Base-by-base conservation (phyloP, 2,888 invertebrate genomes). In the Habrosyne pyritoides region DNA sequence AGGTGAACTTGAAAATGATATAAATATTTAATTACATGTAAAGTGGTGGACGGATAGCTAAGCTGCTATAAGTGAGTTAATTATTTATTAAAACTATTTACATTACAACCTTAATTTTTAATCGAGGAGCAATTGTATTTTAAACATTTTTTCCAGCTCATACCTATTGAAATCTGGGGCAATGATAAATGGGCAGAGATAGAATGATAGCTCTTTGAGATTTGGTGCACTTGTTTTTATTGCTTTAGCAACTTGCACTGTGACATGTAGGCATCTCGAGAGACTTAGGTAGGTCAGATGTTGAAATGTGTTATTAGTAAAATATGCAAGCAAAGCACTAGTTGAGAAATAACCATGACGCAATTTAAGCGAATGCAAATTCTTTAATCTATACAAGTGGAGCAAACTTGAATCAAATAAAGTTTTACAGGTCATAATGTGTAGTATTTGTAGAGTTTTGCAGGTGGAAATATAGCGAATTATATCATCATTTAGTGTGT, bases 291-390 rank as follows among this genome's bases (percentile, higher is more conserved):
- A 91, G 21, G 89, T 91, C 56, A 93, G 69, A 57, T 88, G 76
- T 68, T 86, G 91, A 81, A 93, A 93, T 68, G 79, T 86, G 61
- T 91, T 91, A 64, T 91, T 90, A 21, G 91, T 86, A 70, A 93
- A 93, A 79, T 89, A 93, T 72, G 86, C 85, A 57, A 92, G 82
- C 59, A 93, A 82, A 55, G 93, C 92, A 75, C 81, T 84, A 22
- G 90, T 88, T 28, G 93, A 93, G 71, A 93, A 93, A 74, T 92
- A 93, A n/a, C 92, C 92, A 72, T 93, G 93, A 14, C 93, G 86
- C 64, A 93, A 73, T 71, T 93, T 93, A 14, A 93, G 73, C 56
- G 93, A 93, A 64, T 87, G 86, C 62, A 93, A 80, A 74, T 89
- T 86, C 71, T 88, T 91, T 56, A 93, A 68, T 63, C 83, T 86